Percentiles rank a stretch among this genome's conserved stretches.
These are phyloP conservation scores for Heliconius cydno DNA, from an alignment of 2,888 invertebrate genomes.

Conservation along the genomic window DNA sequence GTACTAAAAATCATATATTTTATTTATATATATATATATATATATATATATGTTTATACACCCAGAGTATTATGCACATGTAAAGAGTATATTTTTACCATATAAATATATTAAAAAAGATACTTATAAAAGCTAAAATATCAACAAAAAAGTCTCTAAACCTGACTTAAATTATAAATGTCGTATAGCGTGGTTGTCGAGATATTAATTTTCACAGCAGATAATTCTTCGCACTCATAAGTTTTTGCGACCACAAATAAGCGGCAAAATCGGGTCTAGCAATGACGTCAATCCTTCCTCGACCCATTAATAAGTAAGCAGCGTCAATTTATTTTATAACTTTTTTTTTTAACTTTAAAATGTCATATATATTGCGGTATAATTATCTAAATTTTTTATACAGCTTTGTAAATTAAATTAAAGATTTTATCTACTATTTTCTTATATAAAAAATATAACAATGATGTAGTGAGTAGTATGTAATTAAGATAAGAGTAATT, in stretches of 20 bases:
- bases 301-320: slow-evolving; percentile 13
- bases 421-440: neutral
- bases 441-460: neutral
- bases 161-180: neutral
- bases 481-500: neutral
- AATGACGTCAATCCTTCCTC: slow-evolving; percentile 32
- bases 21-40: neutral
- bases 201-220: slow-evolving; percentile 11
- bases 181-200: slow-evolving; percentile 3
- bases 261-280: slow-evolving; percentile 21
- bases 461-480: neutral
- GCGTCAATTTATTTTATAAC: neutral
- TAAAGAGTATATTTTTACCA: no score
- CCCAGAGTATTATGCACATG: no score
- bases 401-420: neutral
- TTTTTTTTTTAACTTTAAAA: neutral
- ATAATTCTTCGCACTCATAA: slow-evolving; percentile 16
- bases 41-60: no score
- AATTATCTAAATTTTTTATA: neutral
- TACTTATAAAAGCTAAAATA: neutral
- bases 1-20: neutral
- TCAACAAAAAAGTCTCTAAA: slow-evolving; percentile 1
- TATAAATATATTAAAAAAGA: neutral
- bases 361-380: neutral
- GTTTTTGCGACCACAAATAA: slow-evolving; percentile 16